A percentile compares a stretch with the other conserved stretches of the same genome.
These are phyloP conservation scores for Teleopsis dalmanni DNA, from an alignment of 1,140 invertebrate species.

Conservation along the genomic window DNA sequence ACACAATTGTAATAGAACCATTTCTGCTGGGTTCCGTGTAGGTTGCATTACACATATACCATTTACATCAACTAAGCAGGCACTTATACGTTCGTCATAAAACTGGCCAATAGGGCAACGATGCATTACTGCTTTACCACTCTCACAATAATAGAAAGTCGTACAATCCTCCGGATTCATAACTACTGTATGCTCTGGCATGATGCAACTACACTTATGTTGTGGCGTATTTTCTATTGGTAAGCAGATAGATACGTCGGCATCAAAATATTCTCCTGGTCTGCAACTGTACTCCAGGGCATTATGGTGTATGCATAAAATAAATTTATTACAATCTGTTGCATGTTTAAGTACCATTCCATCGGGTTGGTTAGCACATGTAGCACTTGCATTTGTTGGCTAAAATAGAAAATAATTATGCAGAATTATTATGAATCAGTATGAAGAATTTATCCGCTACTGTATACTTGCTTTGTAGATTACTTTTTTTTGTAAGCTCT, in stretches of 20 bases:
- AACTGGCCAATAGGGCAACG: slow-evolving; percentile 21
- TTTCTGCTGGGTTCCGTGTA: slow-evolving; percentile 9
- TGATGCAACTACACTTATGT: slow-evolving; percentile 28
- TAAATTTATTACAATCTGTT: slow-evolving; percentile 23
- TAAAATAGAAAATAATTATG: background rate
- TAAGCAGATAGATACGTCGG: slow-evolving; percentile 14
- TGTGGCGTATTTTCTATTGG: slow-evolving; percentile 16
- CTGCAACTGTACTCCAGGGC: slow-evolving; percentile 21
- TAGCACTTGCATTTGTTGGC: background rate
- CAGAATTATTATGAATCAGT: too few relatives aligned
- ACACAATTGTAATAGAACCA: background rate
- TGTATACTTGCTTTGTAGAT: too few relatives aligned
- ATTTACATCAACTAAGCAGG: slow-evolving; percentile 20
- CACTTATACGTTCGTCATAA: slow-evolving; percentile 10
- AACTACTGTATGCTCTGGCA: slow-evolving; percentile 22
- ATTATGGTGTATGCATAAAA: slow-evolving; percentile 16
- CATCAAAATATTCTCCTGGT: slow-evolving; percentile 3
- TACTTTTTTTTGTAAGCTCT: too few relatives aligned
- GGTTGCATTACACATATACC: slow-evolving; percentile 19
- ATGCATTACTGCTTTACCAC: slow-evolving; percentile 17
- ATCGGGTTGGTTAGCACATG: background rate
- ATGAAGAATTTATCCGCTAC: too few relatives aligned
- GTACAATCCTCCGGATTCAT: slow-evolving; percentile 22
- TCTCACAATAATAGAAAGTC: slow-evolving; percentile 22
- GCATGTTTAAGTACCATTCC: slow-evolving; percentile 16